Base-by-base conservation (phyloP, 2,888 invertebrate genomes). In the Caenorhabditis uteleia region DNA sequence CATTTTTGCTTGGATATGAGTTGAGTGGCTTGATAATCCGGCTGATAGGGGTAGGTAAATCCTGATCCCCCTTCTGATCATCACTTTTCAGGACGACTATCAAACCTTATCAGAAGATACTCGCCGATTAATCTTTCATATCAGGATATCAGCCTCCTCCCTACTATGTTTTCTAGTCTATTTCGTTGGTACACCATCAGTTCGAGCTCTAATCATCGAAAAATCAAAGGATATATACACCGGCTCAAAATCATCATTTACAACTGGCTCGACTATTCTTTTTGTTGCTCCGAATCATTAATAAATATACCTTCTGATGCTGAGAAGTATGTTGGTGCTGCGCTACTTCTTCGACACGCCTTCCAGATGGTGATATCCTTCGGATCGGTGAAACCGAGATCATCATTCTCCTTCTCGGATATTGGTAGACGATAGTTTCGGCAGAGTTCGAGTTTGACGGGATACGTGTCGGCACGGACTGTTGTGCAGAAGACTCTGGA, bases 251-350 rank as follows among this genome's bases (percentile, higher is more conserved):
- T n/a, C n/a, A n/a, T n/a, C n/a, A n/a, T n/a, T n/a, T n/a, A n/a
- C n/a, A n/a, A n/a, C n/a, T n/a, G n/a, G n/a, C n/a, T n/a, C n/a
- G n/a, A n/a, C n/a, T n/a, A n/a, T n/a, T n/a, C n/a, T n/a, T n/a
- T n/a, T n/a, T n/a, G n/a, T n/a, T n/a, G n/a, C n/a, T n/a, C n/a
- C n/a, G n/a, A n/a, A n/a, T n/a, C n/a, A n/a, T n/a, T n/a, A n/a
- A n/a, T 12, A 6, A 25, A 39, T 33, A 18, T 12, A 79, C 84
- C 78, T 39, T 82, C 75, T 55, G 84, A 45, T 79, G 81, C 57
- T 79, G 78, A 78, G 84, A 97, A 97, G 85, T 94, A 98, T 0
- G 95, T 93, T 0, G 98, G 98, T 14, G 98, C 97, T 0, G 98
- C 97, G 1, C 95, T 95, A 1, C 93, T 91, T 2, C 94, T 91